phyloP scores from a whole-genome alignment of 2,888 invertebrate genomes.

The Nasonovia ribisnigri region DNA sequence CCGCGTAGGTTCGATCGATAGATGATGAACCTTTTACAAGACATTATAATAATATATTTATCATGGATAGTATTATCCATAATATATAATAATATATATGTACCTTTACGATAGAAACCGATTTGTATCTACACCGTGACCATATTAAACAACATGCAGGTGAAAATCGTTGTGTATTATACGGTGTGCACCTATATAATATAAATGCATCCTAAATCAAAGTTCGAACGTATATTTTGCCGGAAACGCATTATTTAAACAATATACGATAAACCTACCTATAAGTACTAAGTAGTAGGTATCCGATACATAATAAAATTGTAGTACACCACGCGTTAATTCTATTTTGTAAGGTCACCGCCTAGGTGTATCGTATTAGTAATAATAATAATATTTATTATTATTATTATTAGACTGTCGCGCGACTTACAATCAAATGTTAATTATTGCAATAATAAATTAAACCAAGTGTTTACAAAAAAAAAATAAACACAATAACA shows the following conservation, averaged over 20 bases:
- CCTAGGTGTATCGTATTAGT: not conserved
- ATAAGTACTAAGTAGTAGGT: not conserved
- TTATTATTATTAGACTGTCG: not conserved
- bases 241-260: not conserved
- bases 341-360: not conserved
- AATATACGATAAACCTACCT: not conserved
- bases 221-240: not conserved
- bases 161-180: not conserved
- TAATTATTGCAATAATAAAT: not conserved
- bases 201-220: not conserved
- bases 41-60: not conserved
- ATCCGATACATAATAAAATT: not conserved
- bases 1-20: not conserved
- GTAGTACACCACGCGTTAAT: not conserved
- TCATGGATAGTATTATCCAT: not conserved
- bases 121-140: not conserved
- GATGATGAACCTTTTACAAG: not conserved
- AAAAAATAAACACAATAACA: not conserved
- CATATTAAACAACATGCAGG: not conserved
- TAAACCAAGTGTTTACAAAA: not conserved
- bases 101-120: not conserved
- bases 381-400: not conserved
- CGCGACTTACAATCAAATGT: not conserved
- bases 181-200: not conserved
- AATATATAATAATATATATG: slow-evolving; percentile 69